Base-by-base conservation (phyloP, 2,888 invertebrate genomes). In the Cataglyphis cursor region DNA sequence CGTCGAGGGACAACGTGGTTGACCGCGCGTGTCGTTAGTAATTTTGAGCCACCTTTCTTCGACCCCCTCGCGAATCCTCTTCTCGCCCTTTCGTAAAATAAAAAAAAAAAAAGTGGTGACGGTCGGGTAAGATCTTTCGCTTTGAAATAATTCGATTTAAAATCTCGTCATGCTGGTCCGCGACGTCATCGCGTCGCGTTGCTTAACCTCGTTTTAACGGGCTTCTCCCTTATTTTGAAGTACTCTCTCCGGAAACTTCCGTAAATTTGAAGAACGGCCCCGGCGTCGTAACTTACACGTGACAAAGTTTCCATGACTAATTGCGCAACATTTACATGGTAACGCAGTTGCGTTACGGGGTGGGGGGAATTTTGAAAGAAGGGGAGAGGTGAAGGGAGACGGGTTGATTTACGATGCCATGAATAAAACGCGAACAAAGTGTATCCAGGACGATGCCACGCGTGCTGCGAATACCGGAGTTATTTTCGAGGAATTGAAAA, bases 1-100 rank as follows among this genome's bases (percentile, higher is more conserved):
- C 75, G 84, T 70, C 73, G 74, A 86, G 90, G 82, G 82, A 83
- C 84, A 78, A 75, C 81, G 83, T 57, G 83, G 87, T 87, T 75
- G 82, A 65, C 83, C 85, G 87, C 86, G 84, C 84, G 87, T 80
- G 81, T 87, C 87, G 87, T 84, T 85, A 78, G 87, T 84, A 86
- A 86, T 89, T 90, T 90, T 73, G 75, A 80, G 82, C 88, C 84
- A 83, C 54, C 73, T 80, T 61, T 82, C 61, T 51, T 57, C 31
- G 15, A 15, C 57, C 66, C 66, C 35, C 66, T 80, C 78, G 3
- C 44, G 8, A 18, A 24, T 10, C 12, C 64, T 38, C 8, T 28
- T 65, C 5, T 35, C 31, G 31, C 62, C 74, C 86, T 61, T 72
- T 64, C 24, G 75, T 62, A 75, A 75, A 74, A 82, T 78, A 38